Percentiles rank a stretch among this genome's conserved stretches.
Evolutionary conservation across 92 coral and sea anemone genomes (phyloP).

Genomic region (Epizoanthus fatuus): DNA sequence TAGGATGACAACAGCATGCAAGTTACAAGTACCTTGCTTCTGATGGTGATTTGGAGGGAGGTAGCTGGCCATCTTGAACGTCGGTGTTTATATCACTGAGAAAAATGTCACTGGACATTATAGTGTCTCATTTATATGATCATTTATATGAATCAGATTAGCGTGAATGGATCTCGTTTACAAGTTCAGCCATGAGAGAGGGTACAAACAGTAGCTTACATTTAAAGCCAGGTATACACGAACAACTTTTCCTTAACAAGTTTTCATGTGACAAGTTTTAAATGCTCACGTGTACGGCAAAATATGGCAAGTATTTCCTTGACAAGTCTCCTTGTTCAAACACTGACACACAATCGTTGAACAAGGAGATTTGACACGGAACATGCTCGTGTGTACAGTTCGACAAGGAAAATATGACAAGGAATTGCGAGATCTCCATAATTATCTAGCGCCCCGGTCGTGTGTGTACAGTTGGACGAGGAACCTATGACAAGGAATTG

Average conservation of each 20-base stretch:
- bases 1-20: constrained; percentile 6
- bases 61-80: constrained; percentile 7
- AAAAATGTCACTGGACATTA: constrained; percentile 23
- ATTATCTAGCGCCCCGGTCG: too few relatives aligned
- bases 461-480: too few relatives aligned
- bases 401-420: too few relatives aligned
- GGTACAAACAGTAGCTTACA: not conserved
- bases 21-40: constrained; percentile 38
- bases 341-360: too few relatives aligned
- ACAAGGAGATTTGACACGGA: too few relatives aligned
- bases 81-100: constrained; percentile 38
- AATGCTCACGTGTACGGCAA: too few relatives aligned
- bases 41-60: constrained; percentile 20
- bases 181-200: not conserved
- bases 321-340: too few relatives aligned
- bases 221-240: not conserved
- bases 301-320: too few relatives aligned
- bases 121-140: not conserved
- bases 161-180: not conserved
- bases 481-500: too few relatives aligned
- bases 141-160: constrained; percentile 10
- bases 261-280: too few relatives aligned
- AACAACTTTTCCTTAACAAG: not conserved
- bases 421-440: too few relatives aligned
- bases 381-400: too few relatives aligned